Percentiles rank a stretch among this genome's conserved stretches.
phyloP scores from a whole-genome alignment of 2,888 invertebrate species.

The Andricus quercusramuli region DNA sequence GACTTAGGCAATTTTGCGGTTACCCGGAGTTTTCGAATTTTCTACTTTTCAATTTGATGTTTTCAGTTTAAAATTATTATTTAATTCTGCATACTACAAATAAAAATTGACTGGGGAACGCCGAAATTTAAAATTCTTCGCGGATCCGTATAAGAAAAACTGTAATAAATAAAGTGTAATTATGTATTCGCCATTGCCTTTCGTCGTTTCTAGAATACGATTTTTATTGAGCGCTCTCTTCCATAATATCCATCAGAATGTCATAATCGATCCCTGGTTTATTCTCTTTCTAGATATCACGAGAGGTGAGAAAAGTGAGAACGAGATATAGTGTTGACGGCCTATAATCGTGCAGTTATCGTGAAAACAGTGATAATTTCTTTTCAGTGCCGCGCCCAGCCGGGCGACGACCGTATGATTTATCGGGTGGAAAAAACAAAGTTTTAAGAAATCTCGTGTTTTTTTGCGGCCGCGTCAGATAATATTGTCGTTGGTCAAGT shows the following conservation, averaged over 20 bases:
- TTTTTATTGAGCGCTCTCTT: neutral
- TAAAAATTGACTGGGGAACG: too few species aligned
- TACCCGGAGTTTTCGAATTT: too few species aligned
- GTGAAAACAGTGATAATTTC: conserved; percentile 16
- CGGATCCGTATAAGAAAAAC: neutral
- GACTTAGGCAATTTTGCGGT: too few species aligned
- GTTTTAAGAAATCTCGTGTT: conserved; percentile 47
- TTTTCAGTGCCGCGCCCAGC: neutral
- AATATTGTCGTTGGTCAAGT: neutral
- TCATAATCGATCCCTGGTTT: conserved; percentile 26
- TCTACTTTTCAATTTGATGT: too few species aligned
- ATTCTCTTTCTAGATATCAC: conserved; percentile 33
- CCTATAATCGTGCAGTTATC: conserved; percentile 34
- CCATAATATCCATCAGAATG: neutral
- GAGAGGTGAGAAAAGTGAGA: conserved; percentile 36
- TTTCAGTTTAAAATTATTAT: too few species aligned
- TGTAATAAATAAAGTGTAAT: neutral
- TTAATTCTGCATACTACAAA: too few species aligned
- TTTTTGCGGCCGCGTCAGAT: neutral
- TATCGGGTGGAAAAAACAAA: conserved; percentile 39
- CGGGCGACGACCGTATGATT: conserved; percentile 45
- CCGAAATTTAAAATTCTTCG: too few species aligned
- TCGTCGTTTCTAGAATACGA: neutral
- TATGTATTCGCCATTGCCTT: neutral
- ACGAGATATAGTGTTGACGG: conserved; percentile 24